Evolutionary conservation across 2,113 vertebrate genomes (phyloP).

Genomic region (Turnix velox): DNA sequence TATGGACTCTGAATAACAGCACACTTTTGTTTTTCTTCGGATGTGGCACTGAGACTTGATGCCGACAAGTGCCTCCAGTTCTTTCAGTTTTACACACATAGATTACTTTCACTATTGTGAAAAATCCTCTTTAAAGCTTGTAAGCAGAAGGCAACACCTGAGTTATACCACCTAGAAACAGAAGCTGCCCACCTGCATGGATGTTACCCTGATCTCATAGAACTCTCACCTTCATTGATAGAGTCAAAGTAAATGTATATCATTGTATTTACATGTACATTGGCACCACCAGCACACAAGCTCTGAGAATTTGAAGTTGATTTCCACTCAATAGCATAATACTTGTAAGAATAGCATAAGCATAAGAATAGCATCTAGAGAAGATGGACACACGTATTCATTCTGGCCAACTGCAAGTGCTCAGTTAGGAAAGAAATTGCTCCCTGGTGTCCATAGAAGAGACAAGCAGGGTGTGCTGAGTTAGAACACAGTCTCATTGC

Average conservation of each 20-base stretch:
- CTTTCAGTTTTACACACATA: background rate
- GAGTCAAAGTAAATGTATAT: background rate
- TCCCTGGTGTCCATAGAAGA: background rate
- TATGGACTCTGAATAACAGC: background rate
- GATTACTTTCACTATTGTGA: background rate
- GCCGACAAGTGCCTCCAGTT: background rate
- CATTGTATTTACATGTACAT: fast-evolving
- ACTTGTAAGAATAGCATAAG: background rate
- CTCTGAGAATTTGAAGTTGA: background rate
- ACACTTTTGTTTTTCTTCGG: background rate
- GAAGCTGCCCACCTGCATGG: background rate
- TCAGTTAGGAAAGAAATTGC: background rate
- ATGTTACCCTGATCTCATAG: background rate
- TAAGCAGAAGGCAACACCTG: background rate
- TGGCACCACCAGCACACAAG: background rate
- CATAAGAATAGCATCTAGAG: too few species aligned
- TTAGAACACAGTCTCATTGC: background rate
- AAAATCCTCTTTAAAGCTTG: background rate
- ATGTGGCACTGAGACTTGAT: background rate
- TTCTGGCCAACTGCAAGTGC: background rate
- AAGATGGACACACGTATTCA: background rate
- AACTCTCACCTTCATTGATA: background rate
- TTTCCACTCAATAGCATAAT: background rate
- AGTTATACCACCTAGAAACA: background rate
- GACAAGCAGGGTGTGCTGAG: background rate